Evolutionary conservation across 2,888 invertebrate genomes (phyloP), one percentile per base, ranked within the genome.

Genomic region (Philereme vetulata): DNA sequence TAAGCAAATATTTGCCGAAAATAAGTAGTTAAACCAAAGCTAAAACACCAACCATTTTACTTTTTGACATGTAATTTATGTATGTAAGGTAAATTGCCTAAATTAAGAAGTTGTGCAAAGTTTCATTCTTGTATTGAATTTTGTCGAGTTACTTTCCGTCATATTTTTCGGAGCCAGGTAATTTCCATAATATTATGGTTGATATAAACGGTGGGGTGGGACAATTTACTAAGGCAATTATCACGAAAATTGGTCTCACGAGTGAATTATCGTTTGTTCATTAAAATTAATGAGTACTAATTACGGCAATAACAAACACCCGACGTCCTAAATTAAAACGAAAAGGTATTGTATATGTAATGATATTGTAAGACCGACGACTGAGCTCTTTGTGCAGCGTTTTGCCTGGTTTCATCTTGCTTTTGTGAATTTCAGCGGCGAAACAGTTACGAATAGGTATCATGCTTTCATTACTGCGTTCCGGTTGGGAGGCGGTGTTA

Each of bases 261-360:
- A 43, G 51, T 66, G 62, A 71, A 64, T 67, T 71, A 74, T 67
- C 62, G 68, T 68, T 62, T 64, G 70, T 69, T 67, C 65, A 67
- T 70, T 72, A 66, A 50, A 71, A 72, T 72, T 70, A 67, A 62
- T 64, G 57, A 51, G 60, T 64, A 54, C 64, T 67, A 70, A 72
- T 70, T 66, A 66, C 45, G 47, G 60, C 47, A 60, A 62, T 68
- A 68, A 67, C 60, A 68, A 70, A 66, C 66, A 71, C 34, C 53
- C 55, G 56, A 43, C 44, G 42, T 11, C 51, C 51, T 54, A 55
- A 54, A 58, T 58, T 62, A 52, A 58, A 62, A 51, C 40, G 43
- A 54, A 11, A 54, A 53, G 32, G 42, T 40, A 54, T 35, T 36
- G 36, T 53, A 10, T 46, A 34, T 47, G 36, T 21, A 45, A 52